Conservation (phyloP, 2,113 vertebrate species). For the Proterorhinus semilunaris region DNA sequence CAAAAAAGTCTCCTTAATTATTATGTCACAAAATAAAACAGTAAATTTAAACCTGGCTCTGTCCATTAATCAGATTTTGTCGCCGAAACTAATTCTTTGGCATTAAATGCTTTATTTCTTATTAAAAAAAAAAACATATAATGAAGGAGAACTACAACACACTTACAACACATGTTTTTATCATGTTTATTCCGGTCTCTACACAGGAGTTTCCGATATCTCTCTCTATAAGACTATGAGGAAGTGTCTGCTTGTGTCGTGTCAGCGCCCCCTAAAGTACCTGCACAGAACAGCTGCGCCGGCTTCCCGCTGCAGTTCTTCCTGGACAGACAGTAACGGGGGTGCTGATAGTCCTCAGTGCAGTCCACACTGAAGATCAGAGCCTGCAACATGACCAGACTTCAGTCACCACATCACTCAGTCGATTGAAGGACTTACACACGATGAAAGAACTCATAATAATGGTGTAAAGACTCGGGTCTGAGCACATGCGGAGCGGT, state of each 20-base stretch:
- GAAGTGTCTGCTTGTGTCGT: no score
- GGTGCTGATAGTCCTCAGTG: accelerated
- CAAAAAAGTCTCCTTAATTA: no score
- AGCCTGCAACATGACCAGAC: background rate
- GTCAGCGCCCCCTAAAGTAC: conserved; percentile 31
- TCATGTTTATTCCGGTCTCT: no score
- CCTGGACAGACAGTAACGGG: background rate
- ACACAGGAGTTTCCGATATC: no score
- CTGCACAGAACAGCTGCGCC: conserved; percentile 27
- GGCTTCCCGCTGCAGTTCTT: accelerated
- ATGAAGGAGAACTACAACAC: background rate
- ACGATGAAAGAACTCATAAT: background rate
- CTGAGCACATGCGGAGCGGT: background rate
- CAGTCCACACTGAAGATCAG: background rate
- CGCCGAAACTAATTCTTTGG: no score
- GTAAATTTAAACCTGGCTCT: no score
- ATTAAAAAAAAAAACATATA: no score
- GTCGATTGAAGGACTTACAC: background rate
- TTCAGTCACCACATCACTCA: background rate
- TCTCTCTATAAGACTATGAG: no score
- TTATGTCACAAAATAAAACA: no score
- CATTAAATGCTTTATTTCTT: no score
- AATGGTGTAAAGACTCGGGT: background rate
- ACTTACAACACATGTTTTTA: no score
- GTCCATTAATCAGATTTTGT: no score